phyloP scores from a whole-genome alignment of 2,797 vertebrate species.

The Cygnus olor region DNA sequence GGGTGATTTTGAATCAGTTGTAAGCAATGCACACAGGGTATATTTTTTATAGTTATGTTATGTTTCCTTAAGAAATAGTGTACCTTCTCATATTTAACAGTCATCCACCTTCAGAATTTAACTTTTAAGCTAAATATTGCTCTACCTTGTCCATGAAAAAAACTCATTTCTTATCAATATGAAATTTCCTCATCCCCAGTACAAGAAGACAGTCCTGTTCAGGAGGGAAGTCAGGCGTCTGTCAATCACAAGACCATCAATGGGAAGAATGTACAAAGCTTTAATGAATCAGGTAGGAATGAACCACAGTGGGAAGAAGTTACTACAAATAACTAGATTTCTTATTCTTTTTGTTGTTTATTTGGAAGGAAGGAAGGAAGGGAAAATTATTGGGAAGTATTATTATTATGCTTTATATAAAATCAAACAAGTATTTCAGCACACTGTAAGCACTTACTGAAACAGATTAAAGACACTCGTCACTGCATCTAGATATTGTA shows the following conservation, averaged over 20 bases:
- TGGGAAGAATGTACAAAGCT: neutral
- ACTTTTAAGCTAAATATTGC: neutral
- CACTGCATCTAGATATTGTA: neutral
- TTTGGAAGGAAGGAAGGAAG: neutral
- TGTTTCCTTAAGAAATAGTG: neutral
- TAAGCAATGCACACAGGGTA: neutral
- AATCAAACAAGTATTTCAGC: constrained; percentile 12
- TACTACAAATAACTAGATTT: neutral
- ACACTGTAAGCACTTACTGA: neutral
- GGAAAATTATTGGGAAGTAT: neutral
- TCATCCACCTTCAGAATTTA: neutral
- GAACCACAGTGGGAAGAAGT: neutral
- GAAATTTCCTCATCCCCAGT: neutral
- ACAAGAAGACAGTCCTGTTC: neutral
- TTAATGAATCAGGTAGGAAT: neutral
- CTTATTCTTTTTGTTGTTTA: neutral
- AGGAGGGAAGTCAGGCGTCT: neutral
- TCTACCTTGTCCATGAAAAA: neutral
- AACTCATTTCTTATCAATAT: neutral
- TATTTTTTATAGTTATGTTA: neutral
- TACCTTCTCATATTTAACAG: neutral
- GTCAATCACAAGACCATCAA: neutral
- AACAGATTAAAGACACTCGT: constrained; percentile 25
- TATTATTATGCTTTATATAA: constrained; percentile 21
- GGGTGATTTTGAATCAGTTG: neutral